Percentiles rank a stretch among this genome's conserved stretches.
Conservation (phyloP, 2,797 vertebrate species). For the Borostomias antarcticus region DNA sequence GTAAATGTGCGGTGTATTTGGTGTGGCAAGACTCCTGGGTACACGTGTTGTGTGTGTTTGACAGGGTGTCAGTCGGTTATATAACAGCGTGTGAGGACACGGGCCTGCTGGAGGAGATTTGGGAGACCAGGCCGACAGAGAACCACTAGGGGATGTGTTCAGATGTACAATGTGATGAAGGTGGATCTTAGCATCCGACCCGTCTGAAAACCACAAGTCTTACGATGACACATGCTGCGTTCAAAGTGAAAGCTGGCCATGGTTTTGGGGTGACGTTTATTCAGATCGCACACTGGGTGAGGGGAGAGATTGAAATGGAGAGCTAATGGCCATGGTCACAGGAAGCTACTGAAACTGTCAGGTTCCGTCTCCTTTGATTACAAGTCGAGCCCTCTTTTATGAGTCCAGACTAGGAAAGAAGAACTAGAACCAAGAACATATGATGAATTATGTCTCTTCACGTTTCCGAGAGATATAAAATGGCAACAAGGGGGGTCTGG, state of each 20-base stretch:
- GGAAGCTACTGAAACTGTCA: slow-evolving; percentile 23
- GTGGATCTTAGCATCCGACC: background rate
- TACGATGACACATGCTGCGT: background rate
- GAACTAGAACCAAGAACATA: slow-evolving; percentile 20
- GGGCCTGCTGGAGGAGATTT: slow-evolving; percentile 49
- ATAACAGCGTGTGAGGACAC: slow-evolving; percentile 51
- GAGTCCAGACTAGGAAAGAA: slow-evolving; percentile 5
- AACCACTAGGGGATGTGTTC: slow-evolving; percentile 29
- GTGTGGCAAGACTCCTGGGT: no score
- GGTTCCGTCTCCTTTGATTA: slow-evolving; percentile 24
- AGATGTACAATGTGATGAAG: slow-evolving; percentile 30
- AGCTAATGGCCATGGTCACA: slow-evolving; percentile 20
- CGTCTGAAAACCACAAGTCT: background rate
- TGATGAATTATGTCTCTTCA: slow-evolving; percentile 18
- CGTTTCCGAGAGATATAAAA: slow-evolving; percentile 23
- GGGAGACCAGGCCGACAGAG: slow-evolving; percentile 35
- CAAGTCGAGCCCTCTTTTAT: background rate
- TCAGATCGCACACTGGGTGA: background rate
- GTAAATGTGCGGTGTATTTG: slow-evolving; percentile 49
- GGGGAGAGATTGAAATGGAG: background rate
- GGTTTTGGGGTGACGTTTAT: background rate
- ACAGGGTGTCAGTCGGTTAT: slow-evolving; percentile 50
- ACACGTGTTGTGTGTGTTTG: slow-evolving; percentile 31
- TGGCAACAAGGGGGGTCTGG: background rate
- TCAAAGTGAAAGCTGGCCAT: background rate